Conservation (phyloP, 2,113 vertebrate species). For the Pseudorectes ferrugineus region DNA sequence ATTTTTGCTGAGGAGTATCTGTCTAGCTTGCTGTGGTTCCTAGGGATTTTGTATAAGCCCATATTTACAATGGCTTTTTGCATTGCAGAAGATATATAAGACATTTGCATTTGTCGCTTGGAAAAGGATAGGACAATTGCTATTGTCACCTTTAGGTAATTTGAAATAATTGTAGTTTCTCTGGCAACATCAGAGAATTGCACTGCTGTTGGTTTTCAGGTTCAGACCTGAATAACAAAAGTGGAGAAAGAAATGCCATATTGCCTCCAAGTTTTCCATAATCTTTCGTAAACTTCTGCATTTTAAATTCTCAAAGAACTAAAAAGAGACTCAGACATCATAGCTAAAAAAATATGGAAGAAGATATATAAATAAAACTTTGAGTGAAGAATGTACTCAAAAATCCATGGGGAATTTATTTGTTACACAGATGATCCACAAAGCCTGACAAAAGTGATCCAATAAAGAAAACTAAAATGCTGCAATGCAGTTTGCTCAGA, state of each 20-base stretch:
- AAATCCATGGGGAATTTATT: not conserved
- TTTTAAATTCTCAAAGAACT: not conserved
- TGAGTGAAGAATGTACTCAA: not conserved
- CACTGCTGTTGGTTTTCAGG: not conserved
- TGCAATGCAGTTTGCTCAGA: not conserved
- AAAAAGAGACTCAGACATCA: not conserved
- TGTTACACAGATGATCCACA: not conserved
- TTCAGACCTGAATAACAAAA: not conserved
- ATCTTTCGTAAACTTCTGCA: not conserved
- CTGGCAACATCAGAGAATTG: not conserved
- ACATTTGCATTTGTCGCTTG: not conserved
- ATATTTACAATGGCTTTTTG: not conserved
- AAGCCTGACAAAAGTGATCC: not conserved
- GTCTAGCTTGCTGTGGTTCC: not conserved
- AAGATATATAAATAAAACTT: not conserved
- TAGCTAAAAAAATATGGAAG: not conserved
- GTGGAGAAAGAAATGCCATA: not conserved
- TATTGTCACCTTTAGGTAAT: not conserved
- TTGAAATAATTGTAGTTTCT: not conserved
- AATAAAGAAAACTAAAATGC: not conserved
- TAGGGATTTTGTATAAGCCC: not conserved
- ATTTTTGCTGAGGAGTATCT: not conserved
- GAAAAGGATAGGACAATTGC: not conserved
- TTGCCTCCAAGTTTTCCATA: not conserved
- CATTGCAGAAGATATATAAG: not conserved